phyloP scores from a whole-genome alignment of 64 coral and sea anemone genomes.

The Pocillopora verrucosa region DNA sequence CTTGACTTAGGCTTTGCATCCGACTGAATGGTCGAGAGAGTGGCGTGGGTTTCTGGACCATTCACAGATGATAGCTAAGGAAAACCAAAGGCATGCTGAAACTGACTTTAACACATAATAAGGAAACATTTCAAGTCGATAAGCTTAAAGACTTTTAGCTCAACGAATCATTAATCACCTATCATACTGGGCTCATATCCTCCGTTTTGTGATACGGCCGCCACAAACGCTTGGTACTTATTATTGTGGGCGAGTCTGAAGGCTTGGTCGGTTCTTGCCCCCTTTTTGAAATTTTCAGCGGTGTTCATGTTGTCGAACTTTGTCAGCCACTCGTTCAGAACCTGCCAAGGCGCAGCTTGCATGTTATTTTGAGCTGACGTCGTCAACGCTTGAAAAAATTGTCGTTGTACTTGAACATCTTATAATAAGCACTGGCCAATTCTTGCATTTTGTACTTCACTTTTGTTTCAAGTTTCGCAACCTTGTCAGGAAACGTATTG shows the following conservation, averaged over 20 bases:
- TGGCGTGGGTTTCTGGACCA: too few species aligned
- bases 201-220: not conserved
- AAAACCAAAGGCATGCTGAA: too few species aligned
- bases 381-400: slow-evolving; percentile 17
- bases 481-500: not conserved
- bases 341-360: too few species aligned
- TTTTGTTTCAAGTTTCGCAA: not conserved
- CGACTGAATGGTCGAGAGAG: too few species aligned
- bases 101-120: too few species aligned
- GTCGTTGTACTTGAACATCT: slow-evolving; percentile 67
- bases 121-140: too few species aligned
- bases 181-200: not conserved
- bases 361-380: too few species aligned
- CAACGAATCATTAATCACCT: not conserved
- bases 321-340: too few species aligned
- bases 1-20: too few species aligned
- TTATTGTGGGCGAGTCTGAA: not conserved
- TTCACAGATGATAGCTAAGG: too few species aligned
- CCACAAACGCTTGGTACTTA: not conserved
- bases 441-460: slow-evolving; percentile 46
- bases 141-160: not conserved
- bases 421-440: slow-evolving; percentile 67
- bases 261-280: not conserved
- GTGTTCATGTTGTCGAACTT: too few species aligned
- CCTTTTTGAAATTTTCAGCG: too few species aligned